Evolutionary conservation across 2,113 vertebrate species (phyloP).

Genomic region (Carollia perspicillata): DNA sequence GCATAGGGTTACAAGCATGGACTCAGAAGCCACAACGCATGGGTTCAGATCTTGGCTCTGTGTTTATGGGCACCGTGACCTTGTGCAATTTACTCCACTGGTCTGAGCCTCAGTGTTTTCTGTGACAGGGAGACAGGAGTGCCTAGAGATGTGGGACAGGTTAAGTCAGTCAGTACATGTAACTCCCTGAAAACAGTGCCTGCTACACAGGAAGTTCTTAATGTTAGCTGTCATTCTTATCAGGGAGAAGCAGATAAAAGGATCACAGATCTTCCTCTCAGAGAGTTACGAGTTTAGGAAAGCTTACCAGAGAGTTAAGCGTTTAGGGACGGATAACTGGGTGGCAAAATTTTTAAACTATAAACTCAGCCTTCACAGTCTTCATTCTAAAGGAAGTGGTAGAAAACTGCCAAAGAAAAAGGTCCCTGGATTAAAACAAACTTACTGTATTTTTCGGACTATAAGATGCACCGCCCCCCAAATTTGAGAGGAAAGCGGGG

Average conservation of each 20-base stretch:
- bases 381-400: not conserved
- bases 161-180: not conserved
- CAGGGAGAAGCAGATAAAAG: not conserved
- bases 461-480: too few relatives aligned
- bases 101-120: not conserved
- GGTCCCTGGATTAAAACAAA: not conserved
- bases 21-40: not conserved
- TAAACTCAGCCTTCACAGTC: not conserved
- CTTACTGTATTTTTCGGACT: too few relatives aligned
- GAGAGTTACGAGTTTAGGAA: not conserved
- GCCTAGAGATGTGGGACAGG: not conserved
- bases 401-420: not conserved
- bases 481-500: too few relatives aligned
- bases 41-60: not conserved
- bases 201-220: not conserved
- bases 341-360: not conserved
- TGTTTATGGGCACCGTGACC: not conserved
- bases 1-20: too few relatives aligned
- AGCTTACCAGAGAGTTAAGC: not conserved
- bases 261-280: not conserved
- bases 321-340: not conserved
- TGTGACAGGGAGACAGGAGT: not conserved
- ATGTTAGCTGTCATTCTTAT: not conserved
- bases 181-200: not conserved
- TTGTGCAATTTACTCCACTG: not conserved